These are phyloP conservation scores for Colinus virginianus DNA, from an alignment of 2,113 vertebrate species.

Conservation along the genomic window DNA sequence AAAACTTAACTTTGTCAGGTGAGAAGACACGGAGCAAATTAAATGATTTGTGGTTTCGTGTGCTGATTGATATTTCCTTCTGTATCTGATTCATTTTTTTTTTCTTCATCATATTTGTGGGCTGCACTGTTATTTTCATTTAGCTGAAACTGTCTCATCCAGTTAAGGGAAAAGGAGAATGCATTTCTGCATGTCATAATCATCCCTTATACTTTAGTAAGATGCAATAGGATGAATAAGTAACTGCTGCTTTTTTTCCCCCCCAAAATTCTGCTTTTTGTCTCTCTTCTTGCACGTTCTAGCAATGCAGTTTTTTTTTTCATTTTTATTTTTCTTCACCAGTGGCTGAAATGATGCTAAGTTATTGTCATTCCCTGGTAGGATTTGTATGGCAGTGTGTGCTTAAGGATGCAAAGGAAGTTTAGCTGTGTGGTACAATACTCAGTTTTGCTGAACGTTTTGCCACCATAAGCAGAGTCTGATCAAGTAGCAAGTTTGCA, in stretches of 20 bases:
- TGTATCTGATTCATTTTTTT: not conserved
- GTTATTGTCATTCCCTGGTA: not conserved
- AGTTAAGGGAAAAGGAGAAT: not conserved
- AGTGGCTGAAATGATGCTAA: not conserved
- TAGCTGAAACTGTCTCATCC: not conserved
- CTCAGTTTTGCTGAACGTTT: not conserved
- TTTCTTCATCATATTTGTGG: not conserved
- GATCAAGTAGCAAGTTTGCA: not conserved
- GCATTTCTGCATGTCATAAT: not conserved
- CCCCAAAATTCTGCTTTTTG: not conserved
- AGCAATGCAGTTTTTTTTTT: not conserved
- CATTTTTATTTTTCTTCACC: not conserved
- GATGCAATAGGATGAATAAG: not conserved
- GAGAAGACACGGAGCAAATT: not conserved
- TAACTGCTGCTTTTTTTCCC: not conserved
- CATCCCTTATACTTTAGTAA: not conserved
- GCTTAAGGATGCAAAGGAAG: not conserved
- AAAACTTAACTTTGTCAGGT: not conserved
- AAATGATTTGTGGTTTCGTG: not conserved
- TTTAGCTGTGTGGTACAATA: not conserved
- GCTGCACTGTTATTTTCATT: not conserved
- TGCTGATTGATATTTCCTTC: not conserved
- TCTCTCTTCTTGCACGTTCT: not conserved
- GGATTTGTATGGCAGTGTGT: not conserved
- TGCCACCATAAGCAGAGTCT: not conserved